A percentile compares a stretch with the other conserved stretches of the same genome.
Evolutionary conservation across 1,140 invertebrate species (phyloP).

Genomic region (Zaprionus africanus): DNA sequence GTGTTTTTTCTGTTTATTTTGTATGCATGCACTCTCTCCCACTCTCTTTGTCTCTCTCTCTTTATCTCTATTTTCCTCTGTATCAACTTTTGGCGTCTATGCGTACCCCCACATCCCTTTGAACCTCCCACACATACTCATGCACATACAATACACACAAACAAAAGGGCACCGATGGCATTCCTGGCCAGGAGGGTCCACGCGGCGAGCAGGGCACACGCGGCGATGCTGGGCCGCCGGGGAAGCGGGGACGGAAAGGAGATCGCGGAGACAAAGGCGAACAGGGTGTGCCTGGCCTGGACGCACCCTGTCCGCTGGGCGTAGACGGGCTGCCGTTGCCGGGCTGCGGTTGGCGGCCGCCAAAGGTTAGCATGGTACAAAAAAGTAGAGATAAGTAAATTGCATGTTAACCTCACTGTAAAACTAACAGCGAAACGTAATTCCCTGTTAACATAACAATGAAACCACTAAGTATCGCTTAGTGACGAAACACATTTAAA

Average conservation of each 20-base stretch:
- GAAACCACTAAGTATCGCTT: too few species aligned
- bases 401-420: background rate
- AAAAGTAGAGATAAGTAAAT: conserved; percentile 5
- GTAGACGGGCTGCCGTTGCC: conserved; percentile 96
- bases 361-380: conserved; percentile 87
- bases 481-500: too few species aligned
- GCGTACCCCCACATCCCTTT: conserved; percentile 32
- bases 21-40: conserved; percentile 62
- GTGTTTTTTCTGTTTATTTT: conserved; percentile 61
- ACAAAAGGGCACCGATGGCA: conserved; percentile 94
- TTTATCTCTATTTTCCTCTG: conserved; percentile 53
- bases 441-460: background rate
- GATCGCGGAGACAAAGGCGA: conserved; percentile 96
- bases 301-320: conserved; percentile 98
- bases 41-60: conserved; percentile 27
- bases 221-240: conserved; percentile 93
- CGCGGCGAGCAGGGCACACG: conserved; percentile 93
- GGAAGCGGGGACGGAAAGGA: conserved; percentile 95
- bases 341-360: conserved; percentile 96
- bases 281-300: conserved; percentile 95
- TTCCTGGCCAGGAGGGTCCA: conserved; percentile 94
- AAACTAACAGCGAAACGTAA: background rate
- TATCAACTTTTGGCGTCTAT: conserved; percentile 48
- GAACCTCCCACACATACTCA: conserved; percentile 22
- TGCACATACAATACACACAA: conserved; percentile 15